These are phyloP conservation scores for Drosophila grimshawi DNA, from an alignment of 1,140 invertebrate species.

Conservation along the genomic window DNA sequence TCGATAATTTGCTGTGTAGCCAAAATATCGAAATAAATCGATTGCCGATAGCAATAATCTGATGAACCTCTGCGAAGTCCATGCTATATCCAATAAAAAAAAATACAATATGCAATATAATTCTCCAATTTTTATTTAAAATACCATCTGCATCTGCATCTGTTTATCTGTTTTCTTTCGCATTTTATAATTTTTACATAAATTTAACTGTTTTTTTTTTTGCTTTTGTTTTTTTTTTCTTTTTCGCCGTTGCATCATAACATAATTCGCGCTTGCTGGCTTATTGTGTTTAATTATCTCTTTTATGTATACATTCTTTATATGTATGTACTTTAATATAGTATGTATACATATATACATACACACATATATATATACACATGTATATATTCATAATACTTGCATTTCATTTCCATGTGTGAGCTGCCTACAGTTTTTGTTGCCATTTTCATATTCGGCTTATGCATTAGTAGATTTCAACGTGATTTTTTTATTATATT, in stretches of 20 bases:
- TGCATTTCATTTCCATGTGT: slow-evolving; percentile 51
- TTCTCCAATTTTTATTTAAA: slow-evolving; percentile 59
- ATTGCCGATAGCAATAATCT: too few relatives aligned
- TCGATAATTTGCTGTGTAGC: too few relatives aligned
- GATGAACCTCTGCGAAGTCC: too few relatives aligned
- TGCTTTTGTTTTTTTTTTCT: slow-evolving; percentile 9
- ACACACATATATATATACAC: slow-evolving; percentile 17
- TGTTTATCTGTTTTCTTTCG: slow-evolving; percentile 28
- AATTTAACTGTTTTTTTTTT: slow-evolving; percentile 46
- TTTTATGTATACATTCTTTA: slow-evolving; percentile 44
- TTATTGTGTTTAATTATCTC: slow-evolving; percentile 30
- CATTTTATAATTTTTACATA: slow-evolving; percentile 55
- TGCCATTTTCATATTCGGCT: slow-evolving; percentile 7
- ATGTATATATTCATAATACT: slow-evolving; percentile 57
- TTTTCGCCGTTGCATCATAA: slow-evolving; percentile 32
- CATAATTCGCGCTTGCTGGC: slow-evolving; percentile 43
- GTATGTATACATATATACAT: slow-evolving; percentile 30
- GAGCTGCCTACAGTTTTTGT: slow-evolving; percentile 10
- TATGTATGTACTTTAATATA: slow-evolving; percentile 22
- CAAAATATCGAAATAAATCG: too few relatives aligned
- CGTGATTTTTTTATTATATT: not conserved
- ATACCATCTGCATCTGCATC: slow-evolving; percentile 44
- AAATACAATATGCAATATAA: slow-evolving; percentile 8
- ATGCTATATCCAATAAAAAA: not conserved
- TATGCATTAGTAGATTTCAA: slow-evolving; percentile 35